Conservation (phyloP, 1,140 invertebrate genomes). For the Drosophila erecta region DNA sequence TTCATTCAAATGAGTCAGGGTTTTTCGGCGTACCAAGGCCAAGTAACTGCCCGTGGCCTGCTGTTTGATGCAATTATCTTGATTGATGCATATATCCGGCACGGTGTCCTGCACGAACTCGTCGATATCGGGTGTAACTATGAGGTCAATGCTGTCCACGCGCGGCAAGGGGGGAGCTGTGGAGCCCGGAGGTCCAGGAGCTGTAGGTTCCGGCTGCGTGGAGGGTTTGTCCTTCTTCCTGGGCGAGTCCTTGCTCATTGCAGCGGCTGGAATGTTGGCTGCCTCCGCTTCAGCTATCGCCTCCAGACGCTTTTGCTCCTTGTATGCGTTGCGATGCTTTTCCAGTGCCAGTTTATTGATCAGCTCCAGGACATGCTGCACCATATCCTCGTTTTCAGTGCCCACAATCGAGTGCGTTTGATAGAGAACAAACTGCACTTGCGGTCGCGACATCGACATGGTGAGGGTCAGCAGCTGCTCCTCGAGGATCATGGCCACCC, state of each 20-base stretch:
- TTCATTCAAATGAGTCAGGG: slow-evolving; percentile 90
- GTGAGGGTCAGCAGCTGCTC: slow-evolving; percentile 89
- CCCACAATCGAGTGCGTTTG: slow-evolving; percentile 89
- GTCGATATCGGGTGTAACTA: slow-evolving; percentile 88
- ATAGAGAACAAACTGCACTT: slow-evolving; percentile 89
- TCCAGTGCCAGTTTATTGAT: slow-evolving; percentile 88
- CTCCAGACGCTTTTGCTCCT: slow-evolving; percentile 74
- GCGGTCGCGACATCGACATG: slow-evolving; percentile 88
- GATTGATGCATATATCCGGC: slow-evolving; percentile 86
- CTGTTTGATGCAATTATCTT: slow-evolving; percentile 84
- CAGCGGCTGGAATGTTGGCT: slow-evolving; percentile 76
- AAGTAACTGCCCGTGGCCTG: slow-evolving; percentile 89
- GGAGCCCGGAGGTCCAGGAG: slow-evolving; percentile 2
- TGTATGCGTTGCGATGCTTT: slow-evolving; percentile 85
- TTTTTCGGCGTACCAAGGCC: slow-evolving; percentile 89
- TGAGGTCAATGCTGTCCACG: slow-evolving; percentile 68
- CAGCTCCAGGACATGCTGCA: slow-evolving; percentile 86
- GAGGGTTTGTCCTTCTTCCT: slow-evolving; percentile 67
- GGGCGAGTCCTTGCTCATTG: slow-evolving; percentile 68
- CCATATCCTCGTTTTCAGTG: slow-evolving; percentile 88
- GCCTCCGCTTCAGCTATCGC: slow-evolving; percentile 75
- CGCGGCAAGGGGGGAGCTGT: slow-evolving; percentile 24
- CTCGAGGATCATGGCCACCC: slow-evolving; percentile 87
- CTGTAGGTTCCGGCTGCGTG: slow-evolving; percentile 37
- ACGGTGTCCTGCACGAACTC: slow-evolving; percentile 88